Evolutionary conservation across 2,888 invertebrate species (phyloP).

Genomic region (Brenthis hecate): DNA sequence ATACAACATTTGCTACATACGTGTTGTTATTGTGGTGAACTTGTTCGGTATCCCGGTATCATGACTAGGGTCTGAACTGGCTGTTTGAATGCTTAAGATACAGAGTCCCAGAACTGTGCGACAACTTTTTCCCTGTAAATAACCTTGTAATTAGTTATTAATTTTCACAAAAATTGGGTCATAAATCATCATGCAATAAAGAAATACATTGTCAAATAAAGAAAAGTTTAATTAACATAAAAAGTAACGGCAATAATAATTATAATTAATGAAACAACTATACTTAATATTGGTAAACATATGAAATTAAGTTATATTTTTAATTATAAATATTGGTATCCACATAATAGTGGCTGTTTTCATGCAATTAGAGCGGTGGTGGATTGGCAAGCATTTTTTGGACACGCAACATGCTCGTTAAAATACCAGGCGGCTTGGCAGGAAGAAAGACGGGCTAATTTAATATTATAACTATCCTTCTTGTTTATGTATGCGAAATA

Average conservation of each 20-base stretch:
- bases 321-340: slow-evolving; percentile 36
- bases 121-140: slow-evolving; percentile 44
- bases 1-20: slow-evolving; percentile 35
- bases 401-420: slow-evolving; percentile 66
- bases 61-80: slow-evolving; percentile 40
- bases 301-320: slow-evolving; percentile 23
- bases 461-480: slow-evolving; percentile 67
- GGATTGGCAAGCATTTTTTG: slow-evolving; percentile 56
- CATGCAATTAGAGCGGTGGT: slow-evolving; percentile 62
- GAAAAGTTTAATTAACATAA: background rate
- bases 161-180: background rate
- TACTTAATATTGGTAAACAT: background rate
- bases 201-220: background rate
- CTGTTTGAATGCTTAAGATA: slow-evolving; percentile 40
- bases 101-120: slow-evolving; percentile 37
- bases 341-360: slow-evolving; percentile 49
- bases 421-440: slow-evolving; percentile 63
- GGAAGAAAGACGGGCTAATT: slow-evolving; percentile 67
- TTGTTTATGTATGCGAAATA: slow-evolving; percentile 61
- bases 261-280: background rate
- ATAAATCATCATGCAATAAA: background rate
- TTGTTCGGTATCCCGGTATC: slow-evolving; percentile 34
- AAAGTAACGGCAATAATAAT: background rate
- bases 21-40: slow-evolving; percentile 45
- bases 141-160: background rate